Evolutionary conservation across 23 tunicate genomes (phyloP), one percentile per base, ranked within the genome.

Genomic region (Trididemnum miniatum): DNA sequence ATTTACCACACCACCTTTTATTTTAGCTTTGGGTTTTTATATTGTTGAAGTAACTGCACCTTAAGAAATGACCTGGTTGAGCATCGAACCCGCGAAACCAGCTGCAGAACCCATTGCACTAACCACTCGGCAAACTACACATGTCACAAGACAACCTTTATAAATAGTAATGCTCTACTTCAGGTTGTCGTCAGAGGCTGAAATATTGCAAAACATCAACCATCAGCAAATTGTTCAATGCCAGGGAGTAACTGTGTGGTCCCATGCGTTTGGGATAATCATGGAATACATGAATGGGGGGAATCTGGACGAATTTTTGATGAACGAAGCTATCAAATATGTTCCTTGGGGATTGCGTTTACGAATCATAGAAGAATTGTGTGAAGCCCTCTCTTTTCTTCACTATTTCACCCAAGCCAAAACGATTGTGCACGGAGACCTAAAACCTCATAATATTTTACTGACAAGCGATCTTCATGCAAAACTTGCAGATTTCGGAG

Each of bases 281-380:
- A 86, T 86, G 90, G 90, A 86, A 1, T 79, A 38, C 35, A 57
- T 79, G 52, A 71, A 35, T 12, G 90, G 90, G 5, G 90, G 90
- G 37, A 86, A 71, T 71, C 62, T 86, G 26, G 78, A 71, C 63
- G 84, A 86, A 39, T 35, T 86, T 24, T 35, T 86, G 23, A 40
- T 65, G 35, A 71, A 51, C 50, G 80, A 78, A 1, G 32, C 40
- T 4, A 24, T 73, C 57, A 38, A 40, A 22, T 38, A 69, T 18
- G 79, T 86, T 31, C 72, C 84, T 0, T 86, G 90, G 90, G 38
- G 73, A 20, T 32, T 86, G 39, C 72, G 84, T 22, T n/a, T 86
- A 0, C 59, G 90, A 52, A 73, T 75, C n/a, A 12, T 74, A 1
- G 63, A 72, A 27, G 80, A 86, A 29, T 60, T 79, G 5, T 67